Percentiles rank a stretch among this genome's conserved stretches.
Evolutionary conservation across 2,797 vertebrate genomes (phyloP).

Genomic region (Onychomys leucogaster): DNA sequence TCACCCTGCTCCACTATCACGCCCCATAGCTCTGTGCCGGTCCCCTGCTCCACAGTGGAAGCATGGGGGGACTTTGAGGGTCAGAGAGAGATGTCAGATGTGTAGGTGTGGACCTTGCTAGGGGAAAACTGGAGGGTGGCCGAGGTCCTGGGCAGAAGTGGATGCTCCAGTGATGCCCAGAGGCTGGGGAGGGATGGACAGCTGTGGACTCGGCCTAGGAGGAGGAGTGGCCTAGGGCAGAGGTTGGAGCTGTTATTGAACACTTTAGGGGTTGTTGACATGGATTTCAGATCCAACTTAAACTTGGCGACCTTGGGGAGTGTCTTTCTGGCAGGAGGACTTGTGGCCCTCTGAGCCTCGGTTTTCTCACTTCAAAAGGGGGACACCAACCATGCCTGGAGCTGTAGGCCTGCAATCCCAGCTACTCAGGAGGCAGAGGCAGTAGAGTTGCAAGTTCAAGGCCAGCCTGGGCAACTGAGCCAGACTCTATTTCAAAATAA

Average conservation of each 20-base stretch:
- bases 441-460: not conserved
- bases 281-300: not conserved
- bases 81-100: not conserved
- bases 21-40: no score
- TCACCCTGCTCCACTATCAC: no score
- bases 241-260: not conserved
- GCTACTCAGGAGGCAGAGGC: not conserved
- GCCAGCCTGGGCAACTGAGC: not conserved
- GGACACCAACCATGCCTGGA: not conserved
- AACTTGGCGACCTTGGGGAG: not conserved
- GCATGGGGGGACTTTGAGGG: not conserved
- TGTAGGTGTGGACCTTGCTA: not conserved
- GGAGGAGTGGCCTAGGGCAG: not conserved
- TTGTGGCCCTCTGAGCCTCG: not conserved
- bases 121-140: not conserved
- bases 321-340: not conserved
- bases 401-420: not conserved
- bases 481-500: not conserved
- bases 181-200: not conserved
- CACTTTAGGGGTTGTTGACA: not conserved
- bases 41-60: not conserved
- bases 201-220: not conserved
- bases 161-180: not conserved
- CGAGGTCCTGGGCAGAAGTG: not conserved
- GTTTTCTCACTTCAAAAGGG: not conserved